Base-by-base conservation (phyloP, 2,888 invertebrate species). In the Marronus borbonicus region DNA sequence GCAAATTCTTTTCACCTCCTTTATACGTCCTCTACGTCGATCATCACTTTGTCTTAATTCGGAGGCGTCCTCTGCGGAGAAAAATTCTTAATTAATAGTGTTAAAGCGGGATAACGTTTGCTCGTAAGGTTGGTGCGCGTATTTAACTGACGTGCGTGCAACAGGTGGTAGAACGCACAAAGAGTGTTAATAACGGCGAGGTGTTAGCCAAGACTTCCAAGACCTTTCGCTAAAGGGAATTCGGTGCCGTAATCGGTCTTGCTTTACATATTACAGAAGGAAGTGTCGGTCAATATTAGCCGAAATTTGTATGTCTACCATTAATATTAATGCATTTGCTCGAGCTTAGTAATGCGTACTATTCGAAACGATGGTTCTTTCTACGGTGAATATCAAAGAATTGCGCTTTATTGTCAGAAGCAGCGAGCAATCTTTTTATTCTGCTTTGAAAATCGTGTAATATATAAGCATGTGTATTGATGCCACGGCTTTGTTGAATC, bases 1-100 rank as follows among this genome's bases (percentile, higher is more conserved):
- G 76, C 76, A 76, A 76, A 76, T 76, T 58, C 68, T 44, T 66
- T 44, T 76, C 44, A 49, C 68, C 44, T 39, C 76, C 68, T 68
- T 74, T 74, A 60, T 44, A 60, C 72, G 72, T 28, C 55, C 12
- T 44, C 24, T 24, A 74, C 20, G 44, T 44, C 28, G 60, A 60
- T 74, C 60, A 60, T 44, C 39, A 74, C 44, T 74, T 31, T 49
- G 44, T 62, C 31, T 74, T 74, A 74, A 74, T 74, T 62, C 28
- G 60, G 44, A 36, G 39, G 58, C 58, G 52, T 72, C 39, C 28
- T 39, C 39, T 10, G 72, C 60, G 72, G 20, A 58, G 55, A 65
- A 62, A 74, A 74, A 62, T 60, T 44, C 72, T 62, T 74, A 74
- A 74, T 74, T 74, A 74, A 74, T 62, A 62, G 62, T 62, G 55